A percentile compares a stretch with the other conserved stretches of the same genome.
Evolutionary conservation across 2,797 vertebrate species (phyloP).

Genomic region (Syncerus caffer): DNA sequence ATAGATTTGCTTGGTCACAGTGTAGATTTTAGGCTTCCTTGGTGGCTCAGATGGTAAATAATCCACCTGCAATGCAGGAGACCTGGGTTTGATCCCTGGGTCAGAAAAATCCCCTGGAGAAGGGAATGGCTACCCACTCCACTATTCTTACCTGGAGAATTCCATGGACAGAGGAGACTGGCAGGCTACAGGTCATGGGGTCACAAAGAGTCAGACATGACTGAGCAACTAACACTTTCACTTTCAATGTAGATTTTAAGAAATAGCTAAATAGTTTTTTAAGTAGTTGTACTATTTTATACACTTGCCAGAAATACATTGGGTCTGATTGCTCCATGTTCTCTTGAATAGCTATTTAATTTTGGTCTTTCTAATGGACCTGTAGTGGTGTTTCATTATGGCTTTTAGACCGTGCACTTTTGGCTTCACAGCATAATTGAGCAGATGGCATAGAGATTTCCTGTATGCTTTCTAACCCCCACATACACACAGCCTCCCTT

Average conservation of each 20-base stretch:
- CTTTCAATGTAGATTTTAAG: neutral
- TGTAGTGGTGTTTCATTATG: neutral
- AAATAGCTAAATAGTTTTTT: neutral
- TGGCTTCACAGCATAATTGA: neutral
- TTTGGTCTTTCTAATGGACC: neutral
- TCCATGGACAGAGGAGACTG: neutral
- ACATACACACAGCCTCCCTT: neutral
- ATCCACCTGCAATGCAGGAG: neutral
- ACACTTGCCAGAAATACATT: neutral
- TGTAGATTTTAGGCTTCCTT: neutral
- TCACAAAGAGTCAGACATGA: neutral
- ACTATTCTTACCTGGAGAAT: neutral
- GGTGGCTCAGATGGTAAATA: neutral
- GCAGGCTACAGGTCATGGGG: neutral
- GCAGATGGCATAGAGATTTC: neutral
- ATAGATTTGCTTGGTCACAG: neutral
- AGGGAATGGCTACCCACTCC: neutral
- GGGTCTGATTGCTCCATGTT: neutral
- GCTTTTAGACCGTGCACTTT: neutral
- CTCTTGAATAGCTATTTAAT: neutral
- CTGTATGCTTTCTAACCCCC: neutral
- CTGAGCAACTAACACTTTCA: neutral
- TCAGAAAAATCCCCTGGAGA: neutral
- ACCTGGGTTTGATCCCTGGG: neutral
- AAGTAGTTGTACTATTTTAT: neutral